Conservation (phyloP, 64 coral and sea anemone genomes). For the Stichodactyla mertensii region DNA sequence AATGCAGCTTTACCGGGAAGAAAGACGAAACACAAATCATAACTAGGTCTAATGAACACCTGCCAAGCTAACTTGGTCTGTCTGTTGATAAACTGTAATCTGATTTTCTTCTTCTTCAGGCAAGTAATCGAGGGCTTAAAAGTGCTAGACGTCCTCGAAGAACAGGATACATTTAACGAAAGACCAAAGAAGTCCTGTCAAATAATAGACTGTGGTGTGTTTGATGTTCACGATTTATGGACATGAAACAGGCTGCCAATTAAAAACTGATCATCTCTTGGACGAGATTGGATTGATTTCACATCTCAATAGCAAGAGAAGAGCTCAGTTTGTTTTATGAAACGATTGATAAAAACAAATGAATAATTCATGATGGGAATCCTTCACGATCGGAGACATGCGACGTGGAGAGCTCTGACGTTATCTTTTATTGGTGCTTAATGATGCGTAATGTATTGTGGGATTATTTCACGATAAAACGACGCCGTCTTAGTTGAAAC, state of each 20-base stretch:
- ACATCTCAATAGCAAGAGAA: not conserved
- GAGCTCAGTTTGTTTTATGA: not conserved
- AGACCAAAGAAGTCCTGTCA: slow-evolving; percentile 74
- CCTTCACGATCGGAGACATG: too few relatives aligned
- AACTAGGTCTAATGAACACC: too few relatives aligned
- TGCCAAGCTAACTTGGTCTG: not conserved
- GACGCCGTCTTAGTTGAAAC: too few relatives aligned
- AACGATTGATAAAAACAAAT: not conserved
- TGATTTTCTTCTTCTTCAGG: slow-evolving; percentile 12
- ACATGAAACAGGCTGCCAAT: not conserved
- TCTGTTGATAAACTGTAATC: not conserved
- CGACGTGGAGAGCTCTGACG: too few relatives aligned
- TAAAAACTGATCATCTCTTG: not conserved
- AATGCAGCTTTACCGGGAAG: too few relatives aligned
- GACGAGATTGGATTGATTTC: not conserved
- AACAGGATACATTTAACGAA: slow-evolving; percentile 93
- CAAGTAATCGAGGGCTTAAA: slow-evolving; percentile 93
- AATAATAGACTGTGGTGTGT: slow-evolving; percentile 71
- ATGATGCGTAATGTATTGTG: too few relatives aligned
- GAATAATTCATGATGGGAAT: not conserved
- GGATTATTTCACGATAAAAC: too few relatives aligned
- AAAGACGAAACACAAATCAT: too few relatives aligned
- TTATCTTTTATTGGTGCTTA: too few relatives aligned
- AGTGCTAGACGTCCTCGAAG: slow-evolving; percentile 68
- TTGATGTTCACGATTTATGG: slow-evolving; percentile 69